These are phyloP conservation scores for Pontoporia blainvillei DNA, from an alignment of 2,113 vertebrate genomes.

Conservation along the genomic window DNA sequence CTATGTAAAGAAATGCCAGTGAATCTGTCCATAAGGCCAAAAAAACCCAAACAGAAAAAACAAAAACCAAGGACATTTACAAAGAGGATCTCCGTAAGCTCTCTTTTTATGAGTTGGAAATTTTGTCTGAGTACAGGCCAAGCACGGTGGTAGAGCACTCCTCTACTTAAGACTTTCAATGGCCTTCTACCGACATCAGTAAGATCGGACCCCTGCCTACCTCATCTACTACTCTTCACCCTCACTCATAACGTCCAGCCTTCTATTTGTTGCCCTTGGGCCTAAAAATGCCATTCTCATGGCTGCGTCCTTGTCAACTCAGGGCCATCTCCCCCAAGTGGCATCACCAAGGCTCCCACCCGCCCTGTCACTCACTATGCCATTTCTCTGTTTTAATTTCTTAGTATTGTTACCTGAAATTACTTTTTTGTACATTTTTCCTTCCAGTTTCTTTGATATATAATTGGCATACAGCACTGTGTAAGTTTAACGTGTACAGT, in stretches of 20 bases:
- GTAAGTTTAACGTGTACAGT: rapidly evolving
- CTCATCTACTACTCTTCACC: neutral
- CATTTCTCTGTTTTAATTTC: neutral
- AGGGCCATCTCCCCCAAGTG: neutral
- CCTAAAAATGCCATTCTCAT: neutral
- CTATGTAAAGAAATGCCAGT: neutral
- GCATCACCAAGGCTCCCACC: neutral
- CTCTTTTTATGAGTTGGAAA: neutral
- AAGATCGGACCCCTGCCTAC: neutral
- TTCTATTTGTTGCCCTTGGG: neutral
- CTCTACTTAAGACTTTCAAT: neutral
- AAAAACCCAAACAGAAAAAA: neutral
- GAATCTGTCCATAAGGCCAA: neutral
- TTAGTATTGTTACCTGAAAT: neutral
- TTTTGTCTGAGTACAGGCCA: neutral
- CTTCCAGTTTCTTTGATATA: neutral
- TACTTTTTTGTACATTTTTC: neutral
- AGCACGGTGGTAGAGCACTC: neutral
- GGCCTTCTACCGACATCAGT: neutral
- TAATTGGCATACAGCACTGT: neutral
- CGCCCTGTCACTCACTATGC: neutral
- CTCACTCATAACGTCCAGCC: neutral
- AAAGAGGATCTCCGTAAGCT: neutral
- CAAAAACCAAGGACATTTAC: neutral
- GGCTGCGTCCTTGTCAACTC: neutral